Conservation (phyloP, 2,113 vertebrate genomes). For the Peromyscus leucopus region DNA sequence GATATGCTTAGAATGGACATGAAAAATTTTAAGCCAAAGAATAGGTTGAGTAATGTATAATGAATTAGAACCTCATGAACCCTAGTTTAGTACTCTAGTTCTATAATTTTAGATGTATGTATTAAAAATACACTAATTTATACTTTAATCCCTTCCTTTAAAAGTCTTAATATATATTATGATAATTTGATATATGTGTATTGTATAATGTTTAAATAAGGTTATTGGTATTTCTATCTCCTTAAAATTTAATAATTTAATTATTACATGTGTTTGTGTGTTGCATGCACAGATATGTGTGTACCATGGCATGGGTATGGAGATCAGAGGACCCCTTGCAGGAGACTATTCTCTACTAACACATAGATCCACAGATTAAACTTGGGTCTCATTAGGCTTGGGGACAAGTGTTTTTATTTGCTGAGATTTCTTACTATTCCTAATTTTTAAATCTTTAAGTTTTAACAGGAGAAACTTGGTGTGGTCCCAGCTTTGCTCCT, state of each 20-base stretch:
- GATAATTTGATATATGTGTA: neutral
- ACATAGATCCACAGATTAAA: neutral
- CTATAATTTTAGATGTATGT: neutral
- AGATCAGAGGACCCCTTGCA: neutral
- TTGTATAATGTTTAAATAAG: neutral
- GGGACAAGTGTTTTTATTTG: neutral
- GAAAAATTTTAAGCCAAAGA: no score
- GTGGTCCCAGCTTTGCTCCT: neutral
- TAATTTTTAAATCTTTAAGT: neutral
- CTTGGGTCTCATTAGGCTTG: neutral
- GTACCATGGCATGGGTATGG: neutral
- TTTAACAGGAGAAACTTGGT: neutral
- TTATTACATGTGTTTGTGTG: neutral
- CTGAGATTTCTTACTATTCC: neutral
- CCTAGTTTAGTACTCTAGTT: neutral
- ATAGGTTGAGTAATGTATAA: neutral
- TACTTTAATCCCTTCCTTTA: neutral
- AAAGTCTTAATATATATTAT: neutral
- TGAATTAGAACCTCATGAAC: conserved; percentile 8
- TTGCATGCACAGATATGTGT: neutral
- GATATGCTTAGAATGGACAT: no score
- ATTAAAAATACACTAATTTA: neutral
- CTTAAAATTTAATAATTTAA: neutral
- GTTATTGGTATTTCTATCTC: neutral
- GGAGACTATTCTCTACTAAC: neutral